Conservation (phyloP, 2,113 vertebrate species). For the Toxostoma redivivum region DNA sequence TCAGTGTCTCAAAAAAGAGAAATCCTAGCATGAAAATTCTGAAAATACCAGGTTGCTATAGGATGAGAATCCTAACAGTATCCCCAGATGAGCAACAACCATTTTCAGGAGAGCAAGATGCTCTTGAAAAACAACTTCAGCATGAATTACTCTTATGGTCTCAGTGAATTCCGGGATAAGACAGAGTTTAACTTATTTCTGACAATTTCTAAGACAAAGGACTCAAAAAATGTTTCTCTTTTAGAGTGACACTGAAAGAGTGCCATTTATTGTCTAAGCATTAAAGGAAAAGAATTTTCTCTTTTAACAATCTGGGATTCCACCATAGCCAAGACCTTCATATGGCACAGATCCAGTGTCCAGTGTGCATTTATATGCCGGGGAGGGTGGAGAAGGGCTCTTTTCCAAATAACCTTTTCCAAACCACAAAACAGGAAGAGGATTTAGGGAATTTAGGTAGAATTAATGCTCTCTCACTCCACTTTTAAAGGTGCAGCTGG, state of each 20-base stretch:
- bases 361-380: neutral
- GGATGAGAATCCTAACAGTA: neutral
- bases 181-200: neutral
- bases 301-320: neutral
- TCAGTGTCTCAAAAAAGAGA: neutral
- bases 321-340: neutral
- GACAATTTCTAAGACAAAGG: neutral
- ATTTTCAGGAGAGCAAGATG: neutral
- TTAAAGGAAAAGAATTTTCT: neutral
- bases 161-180: neutral
- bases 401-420: neutral
- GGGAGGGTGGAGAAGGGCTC: fast-evolving
- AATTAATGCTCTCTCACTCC: neutral
- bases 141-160: neutral
- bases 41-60: neutral
- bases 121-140: neutral
- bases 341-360: neutral
- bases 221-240: neutral
- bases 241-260: neutral
- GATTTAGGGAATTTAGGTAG: neutral
- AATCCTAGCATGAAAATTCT: neutral
- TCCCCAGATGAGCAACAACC: neutral
- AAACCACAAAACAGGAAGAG: neutral
- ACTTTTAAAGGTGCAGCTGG: neutral
- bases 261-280: neutral